A percentile compares a stretch with the other conserved stretches of the same genome.
phyloP scores from a whole-genome alignment of 2,888 invertebrate genomes.

The Dynastes grantii region DNA sequence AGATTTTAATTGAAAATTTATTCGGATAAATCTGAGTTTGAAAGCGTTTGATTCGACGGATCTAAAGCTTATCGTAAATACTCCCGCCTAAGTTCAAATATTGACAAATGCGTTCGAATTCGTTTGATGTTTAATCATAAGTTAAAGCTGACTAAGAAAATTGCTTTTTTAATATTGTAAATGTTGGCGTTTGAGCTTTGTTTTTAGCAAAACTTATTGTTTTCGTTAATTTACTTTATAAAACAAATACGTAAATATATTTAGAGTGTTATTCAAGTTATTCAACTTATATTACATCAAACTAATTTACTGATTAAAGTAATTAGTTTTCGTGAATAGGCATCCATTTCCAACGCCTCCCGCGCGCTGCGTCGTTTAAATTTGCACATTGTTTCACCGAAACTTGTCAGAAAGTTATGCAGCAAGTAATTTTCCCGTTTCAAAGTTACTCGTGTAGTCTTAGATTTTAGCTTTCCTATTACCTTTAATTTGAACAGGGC shows the following conservation, averaged over 20 bases:
- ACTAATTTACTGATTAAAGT: neutral
- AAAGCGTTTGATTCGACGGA: neutral
- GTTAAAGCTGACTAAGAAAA: neutral
- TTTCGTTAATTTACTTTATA: too few relatives aligned
- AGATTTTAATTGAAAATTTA: neutral
- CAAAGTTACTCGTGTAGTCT: neutral
- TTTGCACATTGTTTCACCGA: neutral
- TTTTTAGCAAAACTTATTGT: neutral
- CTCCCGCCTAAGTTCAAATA: neutral
- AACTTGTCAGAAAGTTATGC: neutral
- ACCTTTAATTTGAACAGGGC: constrained; percentile 1
- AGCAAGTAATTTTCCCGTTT: neutral
- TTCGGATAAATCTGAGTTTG: neutral
- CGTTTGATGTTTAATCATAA: constrained; percentile 8
- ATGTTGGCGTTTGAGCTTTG: neutral
- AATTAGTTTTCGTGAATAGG: neutral
- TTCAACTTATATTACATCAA: neutral
- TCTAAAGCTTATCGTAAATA: neutral
- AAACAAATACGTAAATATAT: too few relatives aligned
- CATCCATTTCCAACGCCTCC: neutral
- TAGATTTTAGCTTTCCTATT: neutral
- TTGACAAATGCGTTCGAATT: neutral
- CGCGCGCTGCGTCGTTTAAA: neutral
- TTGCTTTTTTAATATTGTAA: neutral
- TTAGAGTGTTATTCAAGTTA: too few relatives aligned